Conservation (phyloP, 2,797 vertebrate genomes). For the Alfaro cultratus region DNA sequence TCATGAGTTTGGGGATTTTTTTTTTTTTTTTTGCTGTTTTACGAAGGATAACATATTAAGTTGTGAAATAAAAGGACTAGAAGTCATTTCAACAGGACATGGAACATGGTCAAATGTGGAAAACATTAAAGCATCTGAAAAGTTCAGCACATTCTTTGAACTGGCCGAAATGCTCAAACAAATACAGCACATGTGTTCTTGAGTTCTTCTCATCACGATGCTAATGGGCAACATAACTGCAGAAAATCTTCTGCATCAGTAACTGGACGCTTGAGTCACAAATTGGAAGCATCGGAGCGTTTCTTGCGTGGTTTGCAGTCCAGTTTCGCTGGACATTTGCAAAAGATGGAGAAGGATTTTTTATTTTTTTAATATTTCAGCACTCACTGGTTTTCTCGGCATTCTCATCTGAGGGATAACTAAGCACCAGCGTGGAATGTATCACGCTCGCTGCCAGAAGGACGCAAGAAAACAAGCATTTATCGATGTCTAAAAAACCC, state of each 20-base stretch:
- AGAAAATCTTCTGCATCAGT: not conserved
- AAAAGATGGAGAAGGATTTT: not conserved
- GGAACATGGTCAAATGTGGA: not conserved
- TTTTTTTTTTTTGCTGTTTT: not conserved
- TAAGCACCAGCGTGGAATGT: constrained; percentile 62
- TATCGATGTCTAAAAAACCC: constrained; percentile 71
- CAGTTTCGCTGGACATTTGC: not conserved
- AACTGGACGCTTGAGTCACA: not conserved
- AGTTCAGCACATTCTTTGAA: not conserved
- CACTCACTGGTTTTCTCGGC: not conserved
- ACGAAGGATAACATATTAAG: not conserved
- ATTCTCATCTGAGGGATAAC: constrained; percentile 34
- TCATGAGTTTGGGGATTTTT: not conserved
- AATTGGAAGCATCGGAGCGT: not conserved
- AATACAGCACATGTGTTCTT: not conserved
- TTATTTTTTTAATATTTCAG: not conserved
- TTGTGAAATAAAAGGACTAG: no score
- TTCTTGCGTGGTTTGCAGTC: not conserved
- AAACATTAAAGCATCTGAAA: not conserved
- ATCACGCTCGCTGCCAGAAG: constrained; percentile 48
- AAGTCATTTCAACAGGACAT: not conserved
- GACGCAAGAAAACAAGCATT: constrained; percentile 71
- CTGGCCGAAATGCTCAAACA: not conserved
- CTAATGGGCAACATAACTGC: not conserved
- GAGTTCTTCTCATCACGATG: constrained; percentile 10